Base-by-base conservation (phyloP, 2,888 invertebrate genomes). In the Chirona hameri region DNA sequence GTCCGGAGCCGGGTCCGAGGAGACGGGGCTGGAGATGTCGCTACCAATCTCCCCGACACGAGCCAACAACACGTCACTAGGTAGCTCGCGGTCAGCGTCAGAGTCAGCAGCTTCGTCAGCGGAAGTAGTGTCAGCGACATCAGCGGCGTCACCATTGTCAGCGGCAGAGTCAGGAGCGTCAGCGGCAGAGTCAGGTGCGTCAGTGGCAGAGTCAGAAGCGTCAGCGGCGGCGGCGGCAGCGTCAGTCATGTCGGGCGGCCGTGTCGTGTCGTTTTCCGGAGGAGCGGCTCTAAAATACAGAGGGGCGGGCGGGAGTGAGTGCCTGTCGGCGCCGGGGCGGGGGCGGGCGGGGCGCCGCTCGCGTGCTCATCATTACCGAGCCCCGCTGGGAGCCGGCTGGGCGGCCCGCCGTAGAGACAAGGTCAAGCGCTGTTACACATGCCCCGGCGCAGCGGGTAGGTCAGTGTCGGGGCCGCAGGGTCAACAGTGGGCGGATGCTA, bases 401-500 rank as follows among this genome's bases (percentile, higher is more conserved):
- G 60, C 60, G 60, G 60, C 24, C 39, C 60, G 60, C 60, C 7
- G 24, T 9, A 14, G 21, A 7, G 21, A 7, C 24, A 60, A 60
- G 60, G 60, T 60, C 60, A 60, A 60, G 60, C 24, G 60, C 3
- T 60, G 65, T 65, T 65, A 65, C 65, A 27, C 65, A 65, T 65
- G 65, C n/a, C n/a, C n/a, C 9, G n/a, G 27, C 65, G n/a, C 21
- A 24, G 10, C 65, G 24, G 65, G 5, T n/a, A 27, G n/a, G 65
- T 57, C 18, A 21, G 57, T 24, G 21, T 24, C 65, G 65, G 60
- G 60, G 60, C 14, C 7, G 65, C 31, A 87, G 24, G 81, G 60
- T 39, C 69, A 29, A 31, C 85, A 83, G 48, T 85, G 85, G 60
- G 86, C 84, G 15, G 86, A 84, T 76, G 65, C 27, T 9, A 15